Evolutionary conservation across 1,140 invertebrate species (phyloP), one percentile per base, ranked within the genome.

Genomic region (Leptinotarsa texana): DNA sequence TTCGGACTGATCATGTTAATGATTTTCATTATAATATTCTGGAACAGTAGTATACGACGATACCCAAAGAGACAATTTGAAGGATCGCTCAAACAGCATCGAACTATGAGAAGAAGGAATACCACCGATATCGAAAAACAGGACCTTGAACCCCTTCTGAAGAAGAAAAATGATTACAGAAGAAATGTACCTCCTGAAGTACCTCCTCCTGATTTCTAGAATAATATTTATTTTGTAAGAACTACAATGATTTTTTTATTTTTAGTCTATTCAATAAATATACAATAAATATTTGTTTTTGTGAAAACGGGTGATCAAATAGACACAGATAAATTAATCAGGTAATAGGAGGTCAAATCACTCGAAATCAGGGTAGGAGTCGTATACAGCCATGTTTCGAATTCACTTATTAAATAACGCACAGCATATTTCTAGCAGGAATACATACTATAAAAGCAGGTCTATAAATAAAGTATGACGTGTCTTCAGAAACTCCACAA

Each of bases 141-240:
- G 3, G 42, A 51, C 57, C 65, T 61, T 13, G 67, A 75, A 62
- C 75, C 76, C 63, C 49, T 79, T 48, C 33, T 78, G 33, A 65
- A 71, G 33, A 75, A 74, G 2, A 22, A 70, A 61, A 72, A 71
- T 51, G 49, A 33, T 13, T 42, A 69, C 47, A 22, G 22, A 70
- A 73, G 72, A 75, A 49, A 33, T 61, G 33, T 66, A 8, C 79
- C 79, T 11, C 81, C 80, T n/a, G 73, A 75, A 63, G 62, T 79
- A 47, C 81, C 81, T 18, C 79, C 81, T 6, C 74, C 76, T 13
- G 79, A 81, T 74, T 81, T 82, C 84, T 84, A 49, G 24, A 22
- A 24, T 68, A 68, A 33, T 57, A 21, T 24, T 72, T 65, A 65
- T 65, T 65, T 65, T 65, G 21, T 65, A 65, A 65, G 63, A 65